Percentiles rank a stretch among this genome's conserved stretches.
Evolutionary conservation across 2,113 vertebrate species (phyloP).

Genomic region (Tapirus terrestris): DNA sequence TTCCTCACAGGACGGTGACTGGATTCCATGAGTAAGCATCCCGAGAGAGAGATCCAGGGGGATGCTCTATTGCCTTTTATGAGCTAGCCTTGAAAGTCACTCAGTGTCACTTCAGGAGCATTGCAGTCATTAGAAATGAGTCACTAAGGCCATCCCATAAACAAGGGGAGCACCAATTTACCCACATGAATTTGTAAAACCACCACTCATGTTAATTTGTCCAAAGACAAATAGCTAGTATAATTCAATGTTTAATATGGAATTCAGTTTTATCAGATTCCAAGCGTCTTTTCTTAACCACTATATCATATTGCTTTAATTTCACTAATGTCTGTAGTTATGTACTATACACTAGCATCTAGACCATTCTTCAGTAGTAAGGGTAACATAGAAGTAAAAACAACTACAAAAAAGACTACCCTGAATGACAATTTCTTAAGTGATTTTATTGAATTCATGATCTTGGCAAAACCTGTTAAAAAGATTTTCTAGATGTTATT

Average conservation of each 20-base stretch:
- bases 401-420: not conserved
- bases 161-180: not conserved
- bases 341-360: not conserved
- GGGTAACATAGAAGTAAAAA: not conserved
- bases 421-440: not conserved
- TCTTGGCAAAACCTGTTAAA: not conserved
- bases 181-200: not conserved
- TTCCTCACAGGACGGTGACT: not conserved
- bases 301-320: not conserved
- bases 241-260: not conserved
- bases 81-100: not conserved
- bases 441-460: not conserved
- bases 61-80: not conserved
- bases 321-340: not conserved
- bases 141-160: not conserved
- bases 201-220: not conserved
- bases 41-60: not conserved
- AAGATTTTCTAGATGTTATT: not conserved
- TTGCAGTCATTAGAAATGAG: not conserved
- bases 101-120: not conserved
- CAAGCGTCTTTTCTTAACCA: not conserved
- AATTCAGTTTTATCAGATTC: not conserved
- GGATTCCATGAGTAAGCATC: not conserved
- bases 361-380: not conserved
- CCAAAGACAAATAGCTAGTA: not conserved